Conservation (phyloP, 2,797 vertebrate species). For the Erpetoichthys calabaricus region DNA sequence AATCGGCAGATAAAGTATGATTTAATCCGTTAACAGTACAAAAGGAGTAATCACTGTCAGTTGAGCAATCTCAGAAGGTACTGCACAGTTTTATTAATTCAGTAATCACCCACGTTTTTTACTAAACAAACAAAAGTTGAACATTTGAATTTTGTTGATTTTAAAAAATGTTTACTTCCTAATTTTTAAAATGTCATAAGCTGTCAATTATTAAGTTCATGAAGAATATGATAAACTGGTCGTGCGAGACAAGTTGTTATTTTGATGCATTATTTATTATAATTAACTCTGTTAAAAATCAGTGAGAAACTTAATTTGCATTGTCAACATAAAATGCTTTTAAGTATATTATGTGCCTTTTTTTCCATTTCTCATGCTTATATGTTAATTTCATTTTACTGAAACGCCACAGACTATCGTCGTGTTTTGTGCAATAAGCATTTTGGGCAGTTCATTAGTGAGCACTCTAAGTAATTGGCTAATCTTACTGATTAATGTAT, state of each 20-base stretch:
- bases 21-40: no score
- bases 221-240: not conserved
- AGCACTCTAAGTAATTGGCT: slow-evolving; percentile 5
- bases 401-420: not conserved
- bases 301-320: not conserved
- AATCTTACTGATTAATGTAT: slow-evolving; percentile 2
- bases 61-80: no score
- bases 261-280: not conserved
- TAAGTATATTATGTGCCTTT: not conserved
- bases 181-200: no score
- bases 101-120: no score
- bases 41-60: no score
- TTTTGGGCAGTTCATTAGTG: slow-evolving; percentile 3
- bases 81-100: no score
- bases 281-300: not conserved
- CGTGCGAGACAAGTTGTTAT: not conserved
- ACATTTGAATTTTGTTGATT: no score
- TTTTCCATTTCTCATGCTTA: not conserved
- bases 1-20: no score
- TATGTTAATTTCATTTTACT: not conserved
- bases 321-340: not conserved
- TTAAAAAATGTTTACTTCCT: no score
- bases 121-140: no score
- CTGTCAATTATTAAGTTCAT: not conserved
- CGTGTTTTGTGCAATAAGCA: not conserved